These are phyloP conservation scores for Drosophila hydei DNA, from an alignment of 1,140 invertebrate species.

Conservation along the genomic window DNA sequence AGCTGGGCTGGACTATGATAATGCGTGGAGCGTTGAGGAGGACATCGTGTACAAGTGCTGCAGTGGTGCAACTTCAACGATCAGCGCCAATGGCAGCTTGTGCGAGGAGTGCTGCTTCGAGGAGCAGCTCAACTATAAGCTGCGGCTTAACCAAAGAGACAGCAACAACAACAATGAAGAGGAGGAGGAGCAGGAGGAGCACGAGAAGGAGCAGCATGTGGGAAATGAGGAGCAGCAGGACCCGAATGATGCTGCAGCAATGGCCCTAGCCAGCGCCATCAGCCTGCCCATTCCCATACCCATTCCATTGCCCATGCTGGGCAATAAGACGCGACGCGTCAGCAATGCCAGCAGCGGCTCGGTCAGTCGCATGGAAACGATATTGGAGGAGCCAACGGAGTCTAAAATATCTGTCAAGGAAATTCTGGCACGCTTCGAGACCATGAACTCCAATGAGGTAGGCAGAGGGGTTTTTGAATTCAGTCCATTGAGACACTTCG, in stretches of 20 bases:
- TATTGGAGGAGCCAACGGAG: constrained; percentile 90
- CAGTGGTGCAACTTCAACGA: constrained; percentile 35
- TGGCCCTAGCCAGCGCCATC: not conserved
- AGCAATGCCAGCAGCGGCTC: constrained; percentile 86
- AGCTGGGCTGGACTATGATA: constrained; percentile 48
- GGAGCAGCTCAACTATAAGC: constrained; percentile 64
- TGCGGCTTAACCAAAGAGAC: constrained; percentile 61
- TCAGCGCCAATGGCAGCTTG: constrained; percentile 40
- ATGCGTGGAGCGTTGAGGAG: constrained; percentile 80
- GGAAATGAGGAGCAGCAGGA: not conserved
- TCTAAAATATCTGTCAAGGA: constrained; percentile 91
- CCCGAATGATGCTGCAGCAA: not conserved
- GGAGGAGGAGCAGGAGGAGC: constrained; percentile 13
- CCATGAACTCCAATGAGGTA: constrained; percentile 85
- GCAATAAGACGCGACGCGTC: constrained; percentile 70
- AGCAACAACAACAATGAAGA: constrained; percentile 45
- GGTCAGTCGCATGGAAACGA: constrained; percentile 90
- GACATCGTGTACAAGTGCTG: constrained; percentile 76
- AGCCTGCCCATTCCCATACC: constrained; percentile 4
- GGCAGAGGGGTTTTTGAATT: not conserved
- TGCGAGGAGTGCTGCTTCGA: constrained; percentile 70
- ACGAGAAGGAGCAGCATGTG: not conserved
- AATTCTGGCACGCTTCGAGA: constrained; percentile 91
- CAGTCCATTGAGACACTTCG: too few species aligned
- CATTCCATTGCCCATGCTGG: constrained; percentile 15